phyloP scores from a whole-genome alignment of 2,888 invertebrate species.

The Nemoura dubitans region DNA sequence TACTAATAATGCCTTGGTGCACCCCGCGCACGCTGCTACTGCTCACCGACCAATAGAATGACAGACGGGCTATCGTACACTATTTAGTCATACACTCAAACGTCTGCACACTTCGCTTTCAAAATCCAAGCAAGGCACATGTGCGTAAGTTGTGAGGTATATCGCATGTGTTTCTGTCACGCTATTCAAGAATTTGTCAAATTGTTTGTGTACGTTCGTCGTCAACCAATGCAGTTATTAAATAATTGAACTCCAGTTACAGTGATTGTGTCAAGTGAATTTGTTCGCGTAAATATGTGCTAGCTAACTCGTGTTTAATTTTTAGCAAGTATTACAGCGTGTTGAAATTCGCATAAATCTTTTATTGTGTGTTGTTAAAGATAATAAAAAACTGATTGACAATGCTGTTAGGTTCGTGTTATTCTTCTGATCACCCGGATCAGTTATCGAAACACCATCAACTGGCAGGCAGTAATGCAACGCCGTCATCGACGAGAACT shows the following conservation, averaged over 20 bases:
- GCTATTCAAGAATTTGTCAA: not conserved
- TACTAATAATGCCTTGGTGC: not conserved
- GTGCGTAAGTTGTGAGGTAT: not conserved
- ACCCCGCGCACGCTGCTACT: slow-evolving; percentile 13
- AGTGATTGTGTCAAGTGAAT: not conserved
- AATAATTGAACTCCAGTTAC: not conserved
- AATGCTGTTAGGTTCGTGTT: slow-evolving; percentile 44
- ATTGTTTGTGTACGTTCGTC: not conserved
- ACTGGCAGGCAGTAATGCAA: slow-evolving; percentile 3
- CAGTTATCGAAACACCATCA: slow-evolving; percentile 41
- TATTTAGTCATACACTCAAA: not conserved
- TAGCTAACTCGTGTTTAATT: not conserved
- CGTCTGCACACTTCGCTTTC: not conserved
- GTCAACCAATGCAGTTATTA: not conserved
- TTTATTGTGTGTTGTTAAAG: not conserved
- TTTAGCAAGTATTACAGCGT: not conserved
- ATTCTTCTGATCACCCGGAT: slow-evolving; percentile 43
- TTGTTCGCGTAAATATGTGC: not conserved
- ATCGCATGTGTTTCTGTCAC: not conserved
- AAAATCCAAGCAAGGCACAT: not conserved
- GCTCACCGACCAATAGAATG: slow-evolving; percentile 10
- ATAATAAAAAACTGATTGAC: not conserved
- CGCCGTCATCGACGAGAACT: slow-evolving; percentile 32
- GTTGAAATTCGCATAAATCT: not conserved
- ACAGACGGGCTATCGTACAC: not conserved